These are phyloP conservation scores for Piscicola geometra DNA, from an alignment of 2,888 invertebrate species.

Conservation along the genomic window DNA sequence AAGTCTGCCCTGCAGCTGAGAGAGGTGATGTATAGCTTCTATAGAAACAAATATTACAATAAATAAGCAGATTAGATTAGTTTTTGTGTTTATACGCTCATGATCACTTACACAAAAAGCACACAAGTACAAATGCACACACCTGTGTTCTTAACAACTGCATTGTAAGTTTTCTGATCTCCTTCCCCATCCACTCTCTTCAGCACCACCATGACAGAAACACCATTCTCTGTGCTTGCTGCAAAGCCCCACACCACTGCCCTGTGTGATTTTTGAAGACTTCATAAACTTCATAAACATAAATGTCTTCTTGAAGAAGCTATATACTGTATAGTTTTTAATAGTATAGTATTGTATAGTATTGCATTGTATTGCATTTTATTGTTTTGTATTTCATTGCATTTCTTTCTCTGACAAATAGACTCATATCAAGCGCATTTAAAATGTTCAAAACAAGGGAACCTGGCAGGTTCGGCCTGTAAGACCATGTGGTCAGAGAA, in stretches of 20 bases:
- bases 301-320: background rate
- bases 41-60: too few relatives aligned
- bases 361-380: background rate
- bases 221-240: background rate
- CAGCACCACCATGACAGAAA: background rate
- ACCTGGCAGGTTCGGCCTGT: background rate
- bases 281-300: too few relatives aligned
- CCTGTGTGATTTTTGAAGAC: background rate
- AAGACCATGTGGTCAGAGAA: conserved; percentile 4
- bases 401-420: background rate
- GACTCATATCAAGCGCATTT: too few relatives aligned
- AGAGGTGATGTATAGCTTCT: too few relatives aligned
- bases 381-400: background rate
- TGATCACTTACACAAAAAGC: too few relatives aligned
- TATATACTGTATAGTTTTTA: too few relatives aligned
- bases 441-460: too few relatives aligned
- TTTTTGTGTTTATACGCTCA: too few relatives aligned
- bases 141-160: background rate
- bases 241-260: background rate
- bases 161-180: background rate
- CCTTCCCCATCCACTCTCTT: background rate
- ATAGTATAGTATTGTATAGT: background rate
- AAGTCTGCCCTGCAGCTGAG: background rate
- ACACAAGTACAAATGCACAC: too few relatives aligned
- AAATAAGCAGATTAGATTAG: too few relatives aligned